These are phyloP conservation scores for Eretmocerus hayati DNA, from an alignment of 2,888 invertebrate species.

Conservation along the genomic window DNA sequence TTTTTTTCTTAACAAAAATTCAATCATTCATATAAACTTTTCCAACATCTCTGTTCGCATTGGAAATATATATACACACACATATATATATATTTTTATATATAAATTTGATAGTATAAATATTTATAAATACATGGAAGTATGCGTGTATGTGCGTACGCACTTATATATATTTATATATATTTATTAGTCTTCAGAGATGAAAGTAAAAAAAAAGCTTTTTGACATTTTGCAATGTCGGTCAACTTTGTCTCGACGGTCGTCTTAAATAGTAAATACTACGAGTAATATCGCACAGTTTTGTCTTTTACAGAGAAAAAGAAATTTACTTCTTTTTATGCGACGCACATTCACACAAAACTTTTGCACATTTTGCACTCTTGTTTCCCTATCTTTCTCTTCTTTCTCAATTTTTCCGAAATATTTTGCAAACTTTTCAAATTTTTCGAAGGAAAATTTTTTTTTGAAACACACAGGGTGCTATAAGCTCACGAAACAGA, in stretches of 20 bases:
- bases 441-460: too few species aligned
- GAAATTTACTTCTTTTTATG: conserved; percentile 1
- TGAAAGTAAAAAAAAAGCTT: background rate
- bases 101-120: conserved; percentile 5
- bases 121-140: conserved; percentile 14
- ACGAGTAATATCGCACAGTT: conserved; percentile 12
- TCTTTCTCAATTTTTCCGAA: too few species aligned
- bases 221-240: too few species aligned
- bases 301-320: conserved; percentile 7
- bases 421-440: too few species aligned
- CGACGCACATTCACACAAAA: conserved; percentile 3
- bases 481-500: too few species aligned
- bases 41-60: too few species aligned
- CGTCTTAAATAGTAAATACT: conserved; percentile 23
- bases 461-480: too few species aligned
- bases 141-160: conserved; percentile 1
- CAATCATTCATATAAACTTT: too few species aligned
- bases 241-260: conserved; percentile 5
- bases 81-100: conserved; percentile 12
- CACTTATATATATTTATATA: conserved; percentile 5
- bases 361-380: background rate
- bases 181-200: conserved; percentile 1
- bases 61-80: too few species aligned
- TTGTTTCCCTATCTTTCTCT: background rate
- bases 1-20: too few species aligned